phyloP scores from a whole-genome alignment of 2,888 invertebrate genomes.

The Branchipolynoe longqiensis region DNA sequence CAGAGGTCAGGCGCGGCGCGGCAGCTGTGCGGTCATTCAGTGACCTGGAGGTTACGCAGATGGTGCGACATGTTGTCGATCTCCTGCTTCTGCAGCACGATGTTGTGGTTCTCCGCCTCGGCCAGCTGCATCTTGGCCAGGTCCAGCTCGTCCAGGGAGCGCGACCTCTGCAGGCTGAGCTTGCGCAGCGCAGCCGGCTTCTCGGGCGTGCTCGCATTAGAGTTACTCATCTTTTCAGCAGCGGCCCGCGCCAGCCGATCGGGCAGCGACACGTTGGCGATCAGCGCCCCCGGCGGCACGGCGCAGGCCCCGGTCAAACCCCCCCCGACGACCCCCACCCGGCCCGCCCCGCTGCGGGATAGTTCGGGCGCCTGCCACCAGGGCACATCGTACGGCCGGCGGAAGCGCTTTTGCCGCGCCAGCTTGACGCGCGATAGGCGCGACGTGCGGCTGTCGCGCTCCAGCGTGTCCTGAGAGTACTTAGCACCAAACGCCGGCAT shows the following conservation, averaged over 20 bases:
- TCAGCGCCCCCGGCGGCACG: neutral
- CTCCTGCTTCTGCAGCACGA: slow-evolving; percentile 67
- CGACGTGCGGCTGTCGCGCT: slow-evolving; percentile 57
- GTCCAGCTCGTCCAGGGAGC: slow-evolving; percentile 77
- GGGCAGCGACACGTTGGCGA: slow-evolving; percentile 2
- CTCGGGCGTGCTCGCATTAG: slow-evolving; percentile 62
- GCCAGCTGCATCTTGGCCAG: slow-evolving; percentile 71
- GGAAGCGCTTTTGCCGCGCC: slow-evolving; percentile 67
- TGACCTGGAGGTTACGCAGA: slow-evolving; percentile 74
- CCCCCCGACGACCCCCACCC: too few species aligned
- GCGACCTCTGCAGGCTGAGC: slow-evolving; percentile 72
- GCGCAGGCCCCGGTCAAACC: neutral
- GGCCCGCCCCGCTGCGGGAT: neutral
- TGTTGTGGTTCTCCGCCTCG: slow-evolving; percentile 66
- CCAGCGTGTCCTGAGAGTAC: slow-evolving; percentile 60
- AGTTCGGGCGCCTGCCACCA: slow-evolving; percentile 67
- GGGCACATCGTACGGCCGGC: slow-evolving; percentile 77
- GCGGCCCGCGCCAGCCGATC: slow-evolving; percentile 35
- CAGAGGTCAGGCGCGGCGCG: too few species aligned
- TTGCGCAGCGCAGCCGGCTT: neutral
- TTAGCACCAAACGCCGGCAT: slow-evolving; percentile 59
- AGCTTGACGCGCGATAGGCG: slow-evolving; percentile 67
- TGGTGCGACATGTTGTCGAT: slow-evolving; percentile 75
- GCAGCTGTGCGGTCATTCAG: too few species aligned
- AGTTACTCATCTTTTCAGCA: slow-evolving; percentile 48